Percentiles rank a stretch among this genome's conserved stretches.
These are phyloP conservation scores for Phrynocephalus guinanensis DNA, from an alignment of 2,797 vertebrate species.

Conservation along the genomic window DNA sequence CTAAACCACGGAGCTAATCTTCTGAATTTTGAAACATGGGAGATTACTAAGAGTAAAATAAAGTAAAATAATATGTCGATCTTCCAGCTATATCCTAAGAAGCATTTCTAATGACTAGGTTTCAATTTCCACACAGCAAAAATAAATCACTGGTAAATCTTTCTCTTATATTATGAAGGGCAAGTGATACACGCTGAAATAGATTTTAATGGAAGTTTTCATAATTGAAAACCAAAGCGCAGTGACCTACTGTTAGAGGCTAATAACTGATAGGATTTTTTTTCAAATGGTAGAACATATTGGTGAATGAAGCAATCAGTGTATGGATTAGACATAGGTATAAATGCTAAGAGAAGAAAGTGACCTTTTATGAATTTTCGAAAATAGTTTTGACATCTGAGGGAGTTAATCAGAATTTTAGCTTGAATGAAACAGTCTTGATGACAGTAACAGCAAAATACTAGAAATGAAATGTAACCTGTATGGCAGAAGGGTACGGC, in stretches of 20 bases:
- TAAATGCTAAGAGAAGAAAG: slow-evolving; percentile 51
- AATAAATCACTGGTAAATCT: slow-evolving; percentile 69
- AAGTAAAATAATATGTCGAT: slow-evolving; percentile 12
- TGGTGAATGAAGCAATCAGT: slow-evolving; percentile 63
- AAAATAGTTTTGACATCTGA: slow-evolving; percentile 50
- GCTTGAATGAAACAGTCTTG: slow-evolving; percentile 50
- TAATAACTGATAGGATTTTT: slow-evolving; percentile 61
- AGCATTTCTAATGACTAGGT: slow-evolving; percentile 50
- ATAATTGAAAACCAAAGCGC: slow-evolving; percentile 65
- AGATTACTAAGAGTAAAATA: neutral
- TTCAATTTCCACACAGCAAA: slow-evolving; percentile 66
- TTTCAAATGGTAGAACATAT: slow-evolving; percentile 46
- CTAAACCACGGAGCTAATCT: no score
- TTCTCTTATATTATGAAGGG: slow-evolving; percentile 60
- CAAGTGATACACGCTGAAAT: slow-evolving; percentile 67
- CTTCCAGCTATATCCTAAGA: slow-evolving; percentile 38
- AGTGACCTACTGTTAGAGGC: slow-evolving; percentile 61
- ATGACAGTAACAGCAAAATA: slow-evolving; percentile 34
- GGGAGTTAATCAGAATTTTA: slow-evolving; percentile 65
- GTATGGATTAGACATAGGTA: slow-evolving; percentile 58
- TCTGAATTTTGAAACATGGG: neutral
- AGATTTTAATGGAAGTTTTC: slow-evolving; percentile 56
- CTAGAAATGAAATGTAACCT: neutral
- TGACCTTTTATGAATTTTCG: slow-evolving; percentile 64
- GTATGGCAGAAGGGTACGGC: neutral